Conservation (phyloP, 1,140 invertebrate species). For the Aphaenogaster rudis region DNA sequence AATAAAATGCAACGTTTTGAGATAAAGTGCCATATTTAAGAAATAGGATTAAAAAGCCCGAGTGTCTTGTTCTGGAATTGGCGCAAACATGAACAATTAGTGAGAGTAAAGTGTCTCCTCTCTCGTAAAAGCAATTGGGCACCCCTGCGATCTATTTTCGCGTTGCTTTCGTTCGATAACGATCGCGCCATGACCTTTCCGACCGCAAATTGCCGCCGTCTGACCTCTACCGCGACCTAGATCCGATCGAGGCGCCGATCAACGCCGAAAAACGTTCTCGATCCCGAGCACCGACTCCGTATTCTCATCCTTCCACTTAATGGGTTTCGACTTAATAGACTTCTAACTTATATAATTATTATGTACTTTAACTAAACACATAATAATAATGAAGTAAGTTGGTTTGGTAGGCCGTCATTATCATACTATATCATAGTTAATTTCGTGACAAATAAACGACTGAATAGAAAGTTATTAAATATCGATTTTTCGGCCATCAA, state of each 20-base stretch:
- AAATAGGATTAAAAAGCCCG: not conserved
- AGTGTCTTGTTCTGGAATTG: not conserved
- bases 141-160: constrained; percentile 42
- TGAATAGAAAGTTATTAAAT: not conserved
- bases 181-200: constrained; percentile 45
- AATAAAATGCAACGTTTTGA: not conserved
- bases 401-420: not conserved
- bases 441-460: not conserved
- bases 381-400: not conserved
- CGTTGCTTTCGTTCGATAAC: constrained; percentile 53
- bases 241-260: constrained; percentile 48
- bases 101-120: not conserved
- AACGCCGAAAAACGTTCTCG: constrained; percentile 27
- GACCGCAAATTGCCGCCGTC: constrained; percentile 39
- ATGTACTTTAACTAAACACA: not conserved
- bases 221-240: constrained; percentile 31
- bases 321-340: not conserved
- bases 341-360: not conserved
- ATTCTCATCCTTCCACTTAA: not conserved
- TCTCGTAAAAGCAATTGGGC: constrained; percentile 18
- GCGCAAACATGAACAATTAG: not conserved
- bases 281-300: not conserved
- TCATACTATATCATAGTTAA: not conserved
- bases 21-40: too few species aligned
- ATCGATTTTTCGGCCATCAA: not conserved